Base-by-base conservation (phyloP, 2,888 invertebrate genomes). In the Hirtodrosophila duncani region DNA sequence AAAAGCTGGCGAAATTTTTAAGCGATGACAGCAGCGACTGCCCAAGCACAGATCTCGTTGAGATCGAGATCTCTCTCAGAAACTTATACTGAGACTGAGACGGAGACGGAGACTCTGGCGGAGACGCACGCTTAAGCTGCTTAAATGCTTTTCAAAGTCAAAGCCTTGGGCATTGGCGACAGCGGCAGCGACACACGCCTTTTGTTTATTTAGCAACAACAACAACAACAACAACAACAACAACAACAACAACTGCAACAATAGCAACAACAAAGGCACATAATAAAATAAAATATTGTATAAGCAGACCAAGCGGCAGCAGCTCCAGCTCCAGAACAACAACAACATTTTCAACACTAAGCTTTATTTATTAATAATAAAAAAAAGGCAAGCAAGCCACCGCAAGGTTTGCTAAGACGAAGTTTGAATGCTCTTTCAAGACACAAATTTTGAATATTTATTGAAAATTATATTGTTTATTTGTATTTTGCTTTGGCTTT, bases 81-180 rank as follows among this genome's bases (percentile, higher is more conserved):
- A 26, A 31, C 7, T 17, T 17, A 29, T 11, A 30, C 20, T 2
- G 21, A 16, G 29, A 11, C 9, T 7, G 30, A 21, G 16, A 8
- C 21, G n/a, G 8, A 11, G 14, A 9, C 21, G 18, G 30, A 45
- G 39, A 30, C 48, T 20, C 14, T 17, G 29, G 34, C 34, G 24
- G 30, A 9, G 10, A 27, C 39, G 24, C 31, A 27, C 26, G 75
- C 59, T 66, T 68, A 67, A 75, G 68, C 66, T 43, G 72, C 78
- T 77, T 71, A 79, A 82, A 67, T 63, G 71, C 61, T 63, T 68
- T 70, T 78, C 70, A 77, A 72, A 81, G 67, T 69, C 72, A 66
- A 77, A 81, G 68, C 80, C 82, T 82, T 83, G 82, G 63, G 56
- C 61, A 58, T 83, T 83, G 63, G 56, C 61, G 56, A 65, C 74